Percentiles rank a stretch among this genome's conserved stretches.
phyloP scores from a whole-genome alignment of 2,113 vertebrate genomes.

The Rhea americana region DNA sequence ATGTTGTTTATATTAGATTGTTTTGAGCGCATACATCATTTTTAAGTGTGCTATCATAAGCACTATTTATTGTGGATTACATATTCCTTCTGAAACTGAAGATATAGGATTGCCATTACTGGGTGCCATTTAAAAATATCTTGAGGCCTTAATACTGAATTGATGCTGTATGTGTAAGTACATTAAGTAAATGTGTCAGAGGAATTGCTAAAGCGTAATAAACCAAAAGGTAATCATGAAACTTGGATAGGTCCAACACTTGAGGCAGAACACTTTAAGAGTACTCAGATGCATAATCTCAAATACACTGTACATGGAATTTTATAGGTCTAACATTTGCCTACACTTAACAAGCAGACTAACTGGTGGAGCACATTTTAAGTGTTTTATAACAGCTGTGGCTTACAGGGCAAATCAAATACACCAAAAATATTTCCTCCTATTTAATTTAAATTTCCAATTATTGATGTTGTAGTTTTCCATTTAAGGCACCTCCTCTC shows the following conservation, averaged over 20 bases:
- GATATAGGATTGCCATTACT: not conserved
- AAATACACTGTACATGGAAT: not conserved
- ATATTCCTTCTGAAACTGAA: not conserved
- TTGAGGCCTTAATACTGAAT: not conserved
- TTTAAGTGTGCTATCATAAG: not conserved
- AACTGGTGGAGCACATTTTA: slow-evolving; percentile 44
- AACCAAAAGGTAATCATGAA: slow-evolving; percentile 12
- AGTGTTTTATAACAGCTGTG: slow-evolving; percentile 23
- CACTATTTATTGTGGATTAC: not conserved
- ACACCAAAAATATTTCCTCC: slow-evolving; percentile 29
- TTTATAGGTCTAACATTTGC: slow-evolving; percentile 35
- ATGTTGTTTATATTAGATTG: not conserved
- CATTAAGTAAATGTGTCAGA: not conserved
- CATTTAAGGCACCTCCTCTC: not conserved
- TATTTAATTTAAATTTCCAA: not conserved
- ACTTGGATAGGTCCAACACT: slow-evolving; percentile 23
- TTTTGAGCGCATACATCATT: not conserved
- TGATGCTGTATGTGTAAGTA: not conserved
- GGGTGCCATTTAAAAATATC: not conserved
- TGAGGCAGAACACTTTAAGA: slow-evolving; percentile 42
- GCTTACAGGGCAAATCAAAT: slow-evolving; percentile 42
- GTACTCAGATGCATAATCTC: slow-evolving; percentile 26
- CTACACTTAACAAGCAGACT: not conserved
- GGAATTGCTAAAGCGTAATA: not conserved
- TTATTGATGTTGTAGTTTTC: not conserved